phyloP scores from a whole-genome alignment of 2,797 vertebrate species.

The Cottoperca gobio region DNA sequence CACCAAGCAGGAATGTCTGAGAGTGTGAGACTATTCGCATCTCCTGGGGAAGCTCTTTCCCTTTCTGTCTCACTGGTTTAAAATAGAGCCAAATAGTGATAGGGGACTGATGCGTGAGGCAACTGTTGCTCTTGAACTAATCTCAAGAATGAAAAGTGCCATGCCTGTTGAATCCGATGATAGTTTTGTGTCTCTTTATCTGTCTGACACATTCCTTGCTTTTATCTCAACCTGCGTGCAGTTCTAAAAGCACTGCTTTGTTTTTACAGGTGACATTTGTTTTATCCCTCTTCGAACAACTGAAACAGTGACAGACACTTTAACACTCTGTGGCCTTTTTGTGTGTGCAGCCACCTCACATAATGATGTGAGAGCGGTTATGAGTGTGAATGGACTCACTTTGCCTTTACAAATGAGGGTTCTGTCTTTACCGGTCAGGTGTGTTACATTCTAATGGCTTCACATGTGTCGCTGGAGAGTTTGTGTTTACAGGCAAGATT shows the following conservation, averaged over 20 bases:
- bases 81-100: slow-evolving; percentile 53
- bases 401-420: slow-evolving; percentile 51
- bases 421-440: slow-evolving; percentile 54
- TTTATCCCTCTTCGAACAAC: slow-evolving; percentile 16
- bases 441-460: slow-evolving; percentile 59
- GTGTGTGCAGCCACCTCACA: slow-evolving; percentile 17
- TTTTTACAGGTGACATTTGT: slow-evolving; percentile 37
- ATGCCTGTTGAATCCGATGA: slow-evolving; percentile 20
- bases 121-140: slow-evolving; percentile 55
- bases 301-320: slow-evolving; percentile 29
- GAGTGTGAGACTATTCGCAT: slow-evolving; percentile 57
- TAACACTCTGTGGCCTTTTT: slow-evolving; percentile 14
- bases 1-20: slow-evolving; percentile 61
- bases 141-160: slow-evolving; percentile 63
- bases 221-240: slow-evolving; percentile 18
- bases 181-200: slow-evolving; percentile 26
- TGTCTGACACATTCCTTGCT: slow-evolving; percentile 6
- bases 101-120: slow-evolving; percentile 49
- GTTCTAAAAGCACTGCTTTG: slow-evolving; percentile 8
- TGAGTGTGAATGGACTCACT: slow-evolving; percentile 43
- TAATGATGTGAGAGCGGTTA: slow-evolving; percentile 7
- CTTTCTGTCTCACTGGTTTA: slow-evolving; percentile 60
- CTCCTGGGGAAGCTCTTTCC: slow-evolving; percentile 49
- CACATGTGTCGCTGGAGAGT: slow-evolving; percentile 21
- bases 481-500: slow-evolving; percentile 39